Conservation (phyloP, 2,113 vertebrate genomes). For the Xiphophorus maculatus region DNA sequence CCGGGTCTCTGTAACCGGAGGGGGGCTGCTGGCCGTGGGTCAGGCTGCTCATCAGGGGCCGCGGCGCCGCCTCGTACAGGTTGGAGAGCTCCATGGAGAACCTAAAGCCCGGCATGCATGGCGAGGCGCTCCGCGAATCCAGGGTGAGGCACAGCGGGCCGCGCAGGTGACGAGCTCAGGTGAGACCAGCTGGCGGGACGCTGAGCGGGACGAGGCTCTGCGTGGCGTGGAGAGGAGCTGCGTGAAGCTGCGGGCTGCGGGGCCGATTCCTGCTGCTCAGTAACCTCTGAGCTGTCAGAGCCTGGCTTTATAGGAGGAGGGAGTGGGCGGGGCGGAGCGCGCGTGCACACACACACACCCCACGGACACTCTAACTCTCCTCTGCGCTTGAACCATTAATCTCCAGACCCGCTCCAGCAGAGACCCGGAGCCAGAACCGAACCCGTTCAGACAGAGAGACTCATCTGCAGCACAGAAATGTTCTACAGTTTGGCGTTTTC, state of each 20-base stretch:
- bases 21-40: slow-evolving; percentile 79
- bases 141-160: slow-evolving; percentile 70
- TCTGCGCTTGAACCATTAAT: too few relatives aligned
- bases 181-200: slow-evolving; percentile 10
- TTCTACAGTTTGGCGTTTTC: not conserved
- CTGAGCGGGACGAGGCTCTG: not conserved
- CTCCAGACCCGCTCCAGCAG: not conserved
- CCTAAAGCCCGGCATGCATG: slow-evolving; percentile 89
- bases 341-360: slow-evolving; percentile 10
- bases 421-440: not conserved
- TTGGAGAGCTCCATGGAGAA: slow-evolving; percentile 94
- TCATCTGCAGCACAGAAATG: not conserved
- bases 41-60: slow-evolving; percentile 86
- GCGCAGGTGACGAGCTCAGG: slow-evolving; percentile 11
- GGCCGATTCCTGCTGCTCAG: slow-evolving; percentile 46
- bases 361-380: not conserved
- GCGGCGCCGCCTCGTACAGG: slow-evolving; percentile 95
- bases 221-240: not conserved
- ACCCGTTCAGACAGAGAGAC: not conserved
- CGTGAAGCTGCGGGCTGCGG: not conserved
- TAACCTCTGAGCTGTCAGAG: slow-evolving; percentile 57
- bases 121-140: slow-evolving; percentile 89
- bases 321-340: slow-evolving; percentile 17
- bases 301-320: slow-evolving; percentile 46
- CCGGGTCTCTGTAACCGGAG: slow-evolving; percentile 77